Evolutionary conservation across 2,888 invertebrate genomes (phyloP).

Genomic region (Tupiocoris notatus): DNA sequence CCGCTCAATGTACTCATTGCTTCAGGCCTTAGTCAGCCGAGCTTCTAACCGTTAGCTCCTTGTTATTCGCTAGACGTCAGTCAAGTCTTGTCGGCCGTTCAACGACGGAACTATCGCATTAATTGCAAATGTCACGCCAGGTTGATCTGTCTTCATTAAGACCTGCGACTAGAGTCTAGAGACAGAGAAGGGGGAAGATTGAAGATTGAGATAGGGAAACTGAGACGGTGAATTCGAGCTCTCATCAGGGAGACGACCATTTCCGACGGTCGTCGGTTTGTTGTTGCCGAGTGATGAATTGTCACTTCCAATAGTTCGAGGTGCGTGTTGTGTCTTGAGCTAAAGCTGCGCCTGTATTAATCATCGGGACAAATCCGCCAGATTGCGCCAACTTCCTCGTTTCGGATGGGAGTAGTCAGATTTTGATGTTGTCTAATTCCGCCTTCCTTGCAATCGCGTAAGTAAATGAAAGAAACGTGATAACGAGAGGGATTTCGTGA

Average conservation of each 20-base stretch:
- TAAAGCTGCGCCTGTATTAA: constrained; percentile 26
- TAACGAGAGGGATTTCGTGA: too few relatives aligned
- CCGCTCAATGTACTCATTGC: not conserved
- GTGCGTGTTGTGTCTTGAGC: not conserved
- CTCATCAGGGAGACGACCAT: not conserved
- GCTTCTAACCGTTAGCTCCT: too few relatives aligned
- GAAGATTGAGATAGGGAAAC: too few relatives aligned
- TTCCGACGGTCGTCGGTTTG: not conserved
- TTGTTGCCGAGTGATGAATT: constrained; percentile 32
- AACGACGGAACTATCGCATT: constrained; percentile 32
- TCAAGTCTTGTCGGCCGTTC: not conserved
- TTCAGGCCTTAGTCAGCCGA: too few relatives aligned
- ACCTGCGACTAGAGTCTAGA: not conserved
- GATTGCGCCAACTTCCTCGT: not conserved
- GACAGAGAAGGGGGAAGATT: not conserved
- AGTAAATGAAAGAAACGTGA: too few relatives aligned
- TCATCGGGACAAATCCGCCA: constrained; percentile 10
- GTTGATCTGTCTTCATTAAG: constrained; percentile 37
- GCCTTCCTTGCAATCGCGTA: too few relatives aligned
- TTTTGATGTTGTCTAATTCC: too few relatives aligned
- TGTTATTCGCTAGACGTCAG: not conserved
- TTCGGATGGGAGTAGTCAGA: too few relatives aligned
- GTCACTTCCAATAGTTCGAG: constrained; percentile 33
- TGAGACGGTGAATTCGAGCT: not conserved
- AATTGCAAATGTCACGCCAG: constrained; percentile 30